phyloP scores from a whole-genome alignment of 2,888 invertebrate species.

The Xylocampa areola region DNA sequence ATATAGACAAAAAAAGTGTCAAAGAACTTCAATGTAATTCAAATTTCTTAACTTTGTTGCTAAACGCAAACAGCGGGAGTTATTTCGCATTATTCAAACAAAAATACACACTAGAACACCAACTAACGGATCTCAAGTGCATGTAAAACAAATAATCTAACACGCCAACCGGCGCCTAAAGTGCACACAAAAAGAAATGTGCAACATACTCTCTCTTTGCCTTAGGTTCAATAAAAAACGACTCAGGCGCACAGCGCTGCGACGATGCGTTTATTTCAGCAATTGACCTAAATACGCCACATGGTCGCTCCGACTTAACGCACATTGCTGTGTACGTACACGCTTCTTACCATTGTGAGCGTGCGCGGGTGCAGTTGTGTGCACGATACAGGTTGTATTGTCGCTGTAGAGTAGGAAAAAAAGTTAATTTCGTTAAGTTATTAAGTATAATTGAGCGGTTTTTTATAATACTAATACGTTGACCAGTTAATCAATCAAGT shows the following conservation, averaged over 20 bases:
- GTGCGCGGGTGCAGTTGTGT: conserved; percentile 64
- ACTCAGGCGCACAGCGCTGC: conserved; percentile 62
- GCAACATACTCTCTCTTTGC: conserved; percentile 66
- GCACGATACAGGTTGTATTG: conserved; percentile 70
- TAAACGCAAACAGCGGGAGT: conserved; percentile 19
- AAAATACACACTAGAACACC: conserved; percentile 39
- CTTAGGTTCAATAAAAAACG: conserved; percentile 67
- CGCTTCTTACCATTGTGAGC: conserved; percentile 47
- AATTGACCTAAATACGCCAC: conserved; percentile 86
- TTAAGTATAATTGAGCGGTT: conserved; percentile 14
- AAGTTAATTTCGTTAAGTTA: conserved; percentile 33
- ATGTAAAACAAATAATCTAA: conserved; percentile 61
- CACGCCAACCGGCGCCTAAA: conserved; percentile 66
- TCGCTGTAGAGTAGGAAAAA: conserved; percentile 64
- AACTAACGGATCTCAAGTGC: conserved; percentile 53
- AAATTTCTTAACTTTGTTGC: neutral
- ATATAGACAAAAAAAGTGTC: too few species aligned
- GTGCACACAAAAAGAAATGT: conserved; percentile 64
- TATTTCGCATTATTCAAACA: conserved; percentile 21
- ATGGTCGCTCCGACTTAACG: conserved; percentile 77
- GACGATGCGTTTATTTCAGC: conserved; percentile 82
- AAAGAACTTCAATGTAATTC: too few species aligned
- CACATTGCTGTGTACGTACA: conserved; percentile 64
- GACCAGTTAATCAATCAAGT: conserved; percentile 4
- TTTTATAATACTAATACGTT: neutral